These are phyloP conservation scores for Sphyrna mokarran DNA, from an alignment of 2,113 vertebrate genomes.

Conservation along the genomic window DNA sequence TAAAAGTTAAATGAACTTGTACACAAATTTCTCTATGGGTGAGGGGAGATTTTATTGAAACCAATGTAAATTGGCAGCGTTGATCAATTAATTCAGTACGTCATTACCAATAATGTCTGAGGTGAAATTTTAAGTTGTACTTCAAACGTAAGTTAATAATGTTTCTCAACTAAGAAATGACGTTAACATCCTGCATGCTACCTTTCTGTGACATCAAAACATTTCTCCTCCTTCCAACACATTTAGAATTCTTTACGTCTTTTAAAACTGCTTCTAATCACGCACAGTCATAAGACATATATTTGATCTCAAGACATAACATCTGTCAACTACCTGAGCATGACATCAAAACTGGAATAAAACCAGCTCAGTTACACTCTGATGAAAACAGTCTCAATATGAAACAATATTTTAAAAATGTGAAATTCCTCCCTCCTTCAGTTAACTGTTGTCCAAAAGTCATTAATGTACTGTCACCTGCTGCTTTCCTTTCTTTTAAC, in stretches of 20 bases:
- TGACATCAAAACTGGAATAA: neutral
- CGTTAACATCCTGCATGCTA: neutral
- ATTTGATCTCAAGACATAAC: neutral
- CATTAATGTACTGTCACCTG: neutral
- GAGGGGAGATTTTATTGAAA: neutral
- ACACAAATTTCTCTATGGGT: too few species aligned
- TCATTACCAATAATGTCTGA: neutral
- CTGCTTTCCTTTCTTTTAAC: neutral
- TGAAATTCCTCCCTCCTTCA: neutral
- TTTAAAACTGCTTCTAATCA: neutral
- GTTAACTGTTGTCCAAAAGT: neutral
- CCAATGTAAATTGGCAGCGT: neutral
- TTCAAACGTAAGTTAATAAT: neutral
- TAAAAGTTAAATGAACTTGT: too few species aligned
- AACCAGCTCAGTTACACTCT: neutral
- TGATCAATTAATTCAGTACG: neutral
- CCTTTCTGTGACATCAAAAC: neutral
- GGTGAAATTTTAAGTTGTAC: neutral
- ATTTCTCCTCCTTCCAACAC: neutral
- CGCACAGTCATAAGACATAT: neutral
- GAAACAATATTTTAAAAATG: neutral
- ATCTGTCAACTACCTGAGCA: too few species aligned
- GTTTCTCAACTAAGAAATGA: neutral
- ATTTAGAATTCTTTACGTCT: neutral
- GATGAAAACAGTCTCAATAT: neutral